A percentile compares a stretch with the other conserved stretches of the same genome.
phyloP scores from a whole-genome alignment of 2,113 vertebrate genomes.

The Aspiorhynchus laticeps region DNA sequence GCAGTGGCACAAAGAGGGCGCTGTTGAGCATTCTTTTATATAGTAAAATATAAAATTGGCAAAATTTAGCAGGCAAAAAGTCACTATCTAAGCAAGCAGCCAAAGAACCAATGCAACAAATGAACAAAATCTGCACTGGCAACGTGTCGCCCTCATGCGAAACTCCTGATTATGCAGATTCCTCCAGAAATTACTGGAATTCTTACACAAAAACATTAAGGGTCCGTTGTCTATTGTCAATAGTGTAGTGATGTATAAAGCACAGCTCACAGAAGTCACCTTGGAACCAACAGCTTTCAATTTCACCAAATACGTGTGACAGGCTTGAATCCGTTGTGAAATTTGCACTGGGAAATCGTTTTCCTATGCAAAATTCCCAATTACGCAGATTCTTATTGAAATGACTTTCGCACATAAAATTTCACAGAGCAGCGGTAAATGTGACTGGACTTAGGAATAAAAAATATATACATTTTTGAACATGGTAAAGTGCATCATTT shows the following conservation, averaged over 20 bases:
- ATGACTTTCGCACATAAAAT: background rate
- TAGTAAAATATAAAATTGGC: background rate
- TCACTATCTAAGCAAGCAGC: no score
- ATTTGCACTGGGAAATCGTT: background rate
- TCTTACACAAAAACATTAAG: background rate
- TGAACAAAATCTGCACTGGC: no score
- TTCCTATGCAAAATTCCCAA: background rate
- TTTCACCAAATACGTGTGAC: no score
- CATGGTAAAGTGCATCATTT: background rate
- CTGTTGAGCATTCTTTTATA: background rate
- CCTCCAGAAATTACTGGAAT: background rate
- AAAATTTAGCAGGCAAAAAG: background rate
- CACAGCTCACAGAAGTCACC: background rate
- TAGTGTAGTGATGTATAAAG: background rate
- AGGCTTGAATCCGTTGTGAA: no score
- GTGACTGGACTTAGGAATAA: background rate
- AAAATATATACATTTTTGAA: background rate
- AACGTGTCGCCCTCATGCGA: no score
- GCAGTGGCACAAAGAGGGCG: background rate
- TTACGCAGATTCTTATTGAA: background rate
- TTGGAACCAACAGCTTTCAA: background rate
- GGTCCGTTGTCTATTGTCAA: background rate
- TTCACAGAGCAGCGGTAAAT: background rate
- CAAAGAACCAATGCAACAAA: no score
- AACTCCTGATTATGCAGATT: no score